Evolutionary conservation across 1,140 invertebrate genomes (phyloP).

Genomic region (Pentalonia nigronervosa): DNA sequence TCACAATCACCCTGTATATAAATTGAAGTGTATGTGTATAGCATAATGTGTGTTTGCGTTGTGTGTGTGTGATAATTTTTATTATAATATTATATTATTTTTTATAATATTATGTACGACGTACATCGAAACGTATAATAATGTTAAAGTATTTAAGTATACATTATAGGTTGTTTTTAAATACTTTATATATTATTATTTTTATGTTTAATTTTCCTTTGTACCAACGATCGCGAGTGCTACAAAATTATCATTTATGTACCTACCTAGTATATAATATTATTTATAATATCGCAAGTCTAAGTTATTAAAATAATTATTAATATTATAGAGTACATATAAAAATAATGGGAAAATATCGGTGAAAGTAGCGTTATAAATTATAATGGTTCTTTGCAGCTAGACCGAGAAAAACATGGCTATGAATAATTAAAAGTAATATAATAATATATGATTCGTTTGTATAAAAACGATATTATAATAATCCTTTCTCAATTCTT

Average conservation of each 20-base stretch:
- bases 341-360: slow-evolving; percentile 45
- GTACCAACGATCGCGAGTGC: not conserved
- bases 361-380: slow-evolving; percentile 36
- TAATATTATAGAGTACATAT: slow-evolving; percentile 11
- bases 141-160: not conserved
- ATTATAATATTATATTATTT: not conserved
- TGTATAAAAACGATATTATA: slow-evolving; percentile 1
- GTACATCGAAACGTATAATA: not conserved
- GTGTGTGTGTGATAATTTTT: too few species aligned
- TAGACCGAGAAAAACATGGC: slow-evolving; percentile 39
- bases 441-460: slow-evolving; percentile 34
- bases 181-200: slow-evolving; percentile 22
- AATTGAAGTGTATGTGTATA: too few species aligned
- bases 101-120: not conserved
- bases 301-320: slow-evolving; percentile 43
- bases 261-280: not conserved
- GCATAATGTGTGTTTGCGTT: too few species aligned
- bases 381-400: not conserved
- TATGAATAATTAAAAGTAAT: slow-evolving; percentile 38
- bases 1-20: too few species aligned
- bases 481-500: slow-evolving; percentile 30
- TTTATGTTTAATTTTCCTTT: not conserved
- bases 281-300: slow-evolving; percentile 10
- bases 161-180: not conserved
- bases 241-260: not conserved